Evolutionary conservation across 2,888 invertebrate genomes (phyloP), one percentile per base, ranked within the genome.

Genomic region (Brenthis hecate): DNA sequence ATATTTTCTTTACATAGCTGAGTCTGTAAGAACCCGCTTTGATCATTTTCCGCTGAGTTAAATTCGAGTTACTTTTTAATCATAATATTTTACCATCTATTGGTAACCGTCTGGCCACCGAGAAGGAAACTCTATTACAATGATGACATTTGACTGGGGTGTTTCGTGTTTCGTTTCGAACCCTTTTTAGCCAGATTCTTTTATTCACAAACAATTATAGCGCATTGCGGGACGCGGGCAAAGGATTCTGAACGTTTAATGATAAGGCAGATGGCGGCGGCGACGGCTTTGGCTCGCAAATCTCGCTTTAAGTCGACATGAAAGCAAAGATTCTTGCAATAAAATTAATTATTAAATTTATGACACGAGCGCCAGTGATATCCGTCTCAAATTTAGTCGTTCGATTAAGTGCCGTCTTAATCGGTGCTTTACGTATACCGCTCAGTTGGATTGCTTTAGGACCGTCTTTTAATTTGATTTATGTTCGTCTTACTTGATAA

Each of bases 31-130:
- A 75, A 75, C 69, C 70, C 69, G 64, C 80, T 66, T 70, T 70
- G 65, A 65, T 51, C 64, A 63, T 67, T 90, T 92, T 89, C 87
- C 89, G 87, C 89, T 82, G 82, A 88, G 91, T 91, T 90, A 87
- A 85, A 87, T 88, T 90, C 91, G 90, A 90, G 91, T 91, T 91
- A 91, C 89, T 86, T 91, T 88, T 85, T 87, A 88, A 85, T 87
- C 84, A 87, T 85, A 86, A 84, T 80, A 85, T 89, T 88, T 89
- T 90, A 86, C 85, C 88, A 85, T 88, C 88, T 87, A 87, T 86
- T 82, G 83, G 50, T 60, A 50, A 28, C 60, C 79, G 79, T 81
- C 80, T 78, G 81, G 81, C 84, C 82, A 83, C 60, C 62, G 68
- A 82, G 82, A 84, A 85, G 86, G 85, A 87, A 90, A 89, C 84